These are phyloP conservation scores for Trematomus bernacchii DNA, from an alignment of 2,797 vertebrate species.

Conservation along the genomic window DNA sequence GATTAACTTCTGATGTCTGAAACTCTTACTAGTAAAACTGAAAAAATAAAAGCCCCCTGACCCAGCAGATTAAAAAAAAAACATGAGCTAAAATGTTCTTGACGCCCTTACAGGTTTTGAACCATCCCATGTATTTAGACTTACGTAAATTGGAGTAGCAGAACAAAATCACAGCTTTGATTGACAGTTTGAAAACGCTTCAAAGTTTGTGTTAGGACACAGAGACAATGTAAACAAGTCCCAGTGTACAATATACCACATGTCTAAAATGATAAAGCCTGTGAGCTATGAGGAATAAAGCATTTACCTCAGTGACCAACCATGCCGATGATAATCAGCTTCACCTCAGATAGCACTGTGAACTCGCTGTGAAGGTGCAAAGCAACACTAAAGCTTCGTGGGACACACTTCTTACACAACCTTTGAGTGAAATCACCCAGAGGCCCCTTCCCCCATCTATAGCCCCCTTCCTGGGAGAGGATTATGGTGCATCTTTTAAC, in stretches of 20 bases:
- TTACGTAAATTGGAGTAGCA: background rate
- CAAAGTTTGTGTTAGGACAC: background rate
- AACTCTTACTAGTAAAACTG: background rate
- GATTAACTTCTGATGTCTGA: slow-evolving; percentile 1
- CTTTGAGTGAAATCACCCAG: slow-evolving; percentile 21
- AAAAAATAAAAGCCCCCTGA: too few relatives aligned
- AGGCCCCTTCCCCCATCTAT: slow-evolving; percentile 1
- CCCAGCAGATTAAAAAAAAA: background rate
- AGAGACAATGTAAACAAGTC: slow-evolving; percentile 10
- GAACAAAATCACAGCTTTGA: background rate
- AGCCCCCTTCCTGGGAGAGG: slow-evolving; percentile 48
- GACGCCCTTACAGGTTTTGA: background rate
- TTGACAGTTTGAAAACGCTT: background rate
- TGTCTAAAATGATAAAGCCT: background rate
- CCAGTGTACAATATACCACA: background rate
- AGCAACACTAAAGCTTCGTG: slow-evolving; percentile 25
- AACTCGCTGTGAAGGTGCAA: slow-evolving; percentile 12
- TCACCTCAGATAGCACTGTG: slow-evolving; percentile 30
- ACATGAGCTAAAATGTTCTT: background rate
- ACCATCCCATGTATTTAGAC: background rate
- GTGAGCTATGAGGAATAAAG: slow-evolving; percentile 23
- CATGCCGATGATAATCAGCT: slow-evolving; percentile 2
- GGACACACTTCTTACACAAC: slow-evolving; percentile 21
- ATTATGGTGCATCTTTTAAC: slow-evolving; percentile 72
- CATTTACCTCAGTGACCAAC: slow-evolving; percentile 38